Base-by-base conservation (phyloP, 2,113 vertebrate species). In the Hyperopisus bebe region DNA sequence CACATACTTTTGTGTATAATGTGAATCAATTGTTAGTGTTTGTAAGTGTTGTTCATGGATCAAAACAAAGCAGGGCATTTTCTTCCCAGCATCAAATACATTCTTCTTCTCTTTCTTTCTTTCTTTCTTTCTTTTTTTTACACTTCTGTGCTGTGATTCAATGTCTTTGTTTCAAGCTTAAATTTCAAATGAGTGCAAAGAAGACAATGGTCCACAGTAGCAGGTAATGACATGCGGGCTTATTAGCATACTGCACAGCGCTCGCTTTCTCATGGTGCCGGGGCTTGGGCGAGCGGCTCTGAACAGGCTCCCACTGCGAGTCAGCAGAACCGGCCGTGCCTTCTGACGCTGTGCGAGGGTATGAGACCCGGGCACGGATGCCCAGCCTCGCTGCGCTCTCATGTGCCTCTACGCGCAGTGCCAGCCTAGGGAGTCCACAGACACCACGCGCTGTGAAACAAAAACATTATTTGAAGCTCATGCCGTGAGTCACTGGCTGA, bases 111-210 rank as follows among this genome's bases (percentile, higher is more conserved):
- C 17, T 53, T 53, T 53, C 5, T 86, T 24, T 58, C 24, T 84
- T 42, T 58, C 58, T 74, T 53, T 21, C 17, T 51, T 51, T 51
- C 15, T 13, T 80, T 42, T 80, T 80, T 35, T 42, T 77, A 19
- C 46, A 70, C 31, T 89, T 46, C 48, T 31, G 1, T 90, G 48
- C 84, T 86, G 31, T 31, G 9, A 86, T 86, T 86, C 55, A 70
- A 46, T 50, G 89, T 48, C 66, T 50, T 90, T 90, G 89, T 90
- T 89, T 86, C n/a, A 47, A 24, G 55, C 53, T 86, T 44, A 86
- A n/a, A 89, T 86, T 53, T 51, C 47, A 80, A 87, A 87, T 90
- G 89, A 77, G 85, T 31, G 89, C 66, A 87, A 87, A 66, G 85
- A 44, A 50, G 11, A 87, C 85, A 87, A 87, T 90, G 77, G 48